These are phyloP conservation scores for Rotaria magnacalcarata DNA, from an alignment of 2,888 invertebrate species.

Conservation along the genomic window DNA sequence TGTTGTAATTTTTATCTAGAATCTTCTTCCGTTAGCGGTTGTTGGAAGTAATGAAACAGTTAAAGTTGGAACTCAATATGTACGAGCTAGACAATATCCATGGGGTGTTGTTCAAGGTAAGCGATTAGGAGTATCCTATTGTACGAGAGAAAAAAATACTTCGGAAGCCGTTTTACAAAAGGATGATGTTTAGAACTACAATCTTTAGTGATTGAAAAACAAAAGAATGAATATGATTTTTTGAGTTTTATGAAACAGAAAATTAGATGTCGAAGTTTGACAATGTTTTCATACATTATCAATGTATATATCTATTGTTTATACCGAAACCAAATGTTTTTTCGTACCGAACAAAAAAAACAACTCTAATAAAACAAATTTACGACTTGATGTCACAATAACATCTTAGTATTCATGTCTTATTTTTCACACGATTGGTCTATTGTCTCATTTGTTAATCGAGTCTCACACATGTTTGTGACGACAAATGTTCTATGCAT, in stretches of 20 bases:
- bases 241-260: background rate
- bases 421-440: background rate
- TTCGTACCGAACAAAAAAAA: background rate
- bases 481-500: background rate
- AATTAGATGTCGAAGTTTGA: background rate
- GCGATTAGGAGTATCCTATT: no score
- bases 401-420: background rate
- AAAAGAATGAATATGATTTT: no score
- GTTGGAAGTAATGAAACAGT: constrained; percentile 97
- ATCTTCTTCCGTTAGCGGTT: constrained; percentile 91
- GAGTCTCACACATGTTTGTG: background rate
- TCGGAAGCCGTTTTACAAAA: no score
- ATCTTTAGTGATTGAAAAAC: no score
- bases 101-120: constrained; percentile 95
- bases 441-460: background rate
- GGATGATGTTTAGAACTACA: no score
- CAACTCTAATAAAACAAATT: background rate
- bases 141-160: no score
- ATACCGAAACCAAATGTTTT: background rate
- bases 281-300: background rate
- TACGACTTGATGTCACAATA: background rate
- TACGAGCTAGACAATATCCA: constrained; percentile 91
- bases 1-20: constrained; percentile 49
- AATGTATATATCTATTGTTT: background rate
- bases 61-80: constrained; percentile 88